Evolutionary conservation across 1,140 invertebrate genomes (phyloP).

Genomic region (Spodoptera litura): DNA sequence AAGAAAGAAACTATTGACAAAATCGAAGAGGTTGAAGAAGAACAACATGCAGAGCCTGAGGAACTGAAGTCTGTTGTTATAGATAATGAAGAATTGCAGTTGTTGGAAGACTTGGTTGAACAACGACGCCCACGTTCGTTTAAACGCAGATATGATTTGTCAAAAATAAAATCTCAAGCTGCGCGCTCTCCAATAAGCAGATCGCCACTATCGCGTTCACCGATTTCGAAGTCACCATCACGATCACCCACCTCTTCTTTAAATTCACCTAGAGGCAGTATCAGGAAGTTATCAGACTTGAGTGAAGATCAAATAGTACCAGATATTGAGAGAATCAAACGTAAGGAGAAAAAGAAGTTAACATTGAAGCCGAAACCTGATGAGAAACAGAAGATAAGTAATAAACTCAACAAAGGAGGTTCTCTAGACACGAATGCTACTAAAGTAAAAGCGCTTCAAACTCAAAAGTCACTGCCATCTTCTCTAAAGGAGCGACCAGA

Average conservation of each 20-base stretch:
- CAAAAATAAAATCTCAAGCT: conserved; percentile 74
- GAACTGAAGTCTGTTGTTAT: conserved; percentile 84
- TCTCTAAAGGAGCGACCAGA: conserved; percentile 84
- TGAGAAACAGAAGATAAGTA: conserved; percentile 75
- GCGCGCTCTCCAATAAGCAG: conserved; percentile 77
- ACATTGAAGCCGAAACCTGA: conserved; percentile 81
- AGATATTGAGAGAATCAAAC: conserved; percentile 86
- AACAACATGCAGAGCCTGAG: conserved; percentile 69
- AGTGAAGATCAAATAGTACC: conserved; percentile 88
- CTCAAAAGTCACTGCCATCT: conserved; percentile 85
- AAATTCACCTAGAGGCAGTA: conserved; percentile 84
- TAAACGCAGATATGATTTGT: conserved; percentile 82
- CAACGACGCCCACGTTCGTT: conserved; percentile 84
- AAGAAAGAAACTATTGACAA: conserved; percentile 83
- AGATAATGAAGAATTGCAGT: conserved; percentile 86
- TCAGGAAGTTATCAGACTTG: conserved; percentile 83
- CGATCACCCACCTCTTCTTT: conserved; percentile 84
- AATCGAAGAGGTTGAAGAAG: conserved; percentile 86
- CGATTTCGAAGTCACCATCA: conserved; percentile 84
- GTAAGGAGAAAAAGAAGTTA: conserved; percentile 84
- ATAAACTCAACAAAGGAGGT: conserved; percentile 80
- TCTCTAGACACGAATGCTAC: conserved; percentile 84
- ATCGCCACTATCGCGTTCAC: conserved; percentile 80
- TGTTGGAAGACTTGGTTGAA: conserved; percentile 85
- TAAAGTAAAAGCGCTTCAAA: conserved; percentile 80